Base-by-base conservation (phyloP, 2,888 invertebrate species). In the Drosophila suboccidentalis region DNA sequence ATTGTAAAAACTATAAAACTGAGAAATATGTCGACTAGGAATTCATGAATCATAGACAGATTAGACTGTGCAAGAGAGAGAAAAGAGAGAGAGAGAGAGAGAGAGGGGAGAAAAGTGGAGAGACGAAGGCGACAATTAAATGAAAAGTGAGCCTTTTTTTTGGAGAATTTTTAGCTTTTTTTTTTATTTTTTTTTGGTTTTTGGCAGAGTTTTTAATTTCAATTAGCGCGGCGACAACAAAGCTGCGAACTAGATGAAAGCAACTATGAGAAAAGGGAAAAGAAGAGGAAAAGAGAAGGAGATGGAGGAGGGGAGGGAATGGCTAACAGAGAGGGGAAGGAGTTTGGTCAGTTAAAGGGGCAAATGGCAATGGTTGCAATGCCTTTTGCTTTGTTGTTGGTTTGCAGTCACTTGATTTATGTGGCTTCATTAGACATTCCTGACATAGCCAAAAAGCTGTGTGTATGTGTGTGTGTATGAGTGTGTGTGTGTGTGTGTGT, bases 381-480 rank as follows among this genome's bases (percentile, higher is more conserved):
- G 61, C 53, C 66, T 59, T 67, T 69, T 53, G 71, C 61, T 58
- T 62, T 64, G 53, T 62, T 64, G 53, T 46, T 57, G 59, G 41
- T 57, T 61, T 47, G 58, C 43, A 58, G 78, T 77, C 87, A 90
- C 83, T 91, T 91, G 91, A 91, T 91, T 91, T 91, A 91, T 91
- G 91, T 89, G 90, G 90, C 91, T 90, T 90, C 90, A 91, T 91
- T 91, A 90, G 78, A 84, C 84, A 91, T 91, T 91, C 89, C 86
- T 54, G 70, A 80, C 75, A 87, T 82, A 71, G 71, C 66, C 59
- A 65, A 68, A 58, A 57, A 39, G n/a, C 34, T 34, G 39, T n/a
- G 43, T 57, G 32, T 44, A 49, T 13, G 44, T 26, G 38, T 34
- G 58, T 15, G 58, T 46, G 60, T 39, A 32, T 26, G 32, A 19